Base-by-base conservation (phyloP, 2,113 vertebrate genomes). In the Platysternon megacephalum region DNA sequence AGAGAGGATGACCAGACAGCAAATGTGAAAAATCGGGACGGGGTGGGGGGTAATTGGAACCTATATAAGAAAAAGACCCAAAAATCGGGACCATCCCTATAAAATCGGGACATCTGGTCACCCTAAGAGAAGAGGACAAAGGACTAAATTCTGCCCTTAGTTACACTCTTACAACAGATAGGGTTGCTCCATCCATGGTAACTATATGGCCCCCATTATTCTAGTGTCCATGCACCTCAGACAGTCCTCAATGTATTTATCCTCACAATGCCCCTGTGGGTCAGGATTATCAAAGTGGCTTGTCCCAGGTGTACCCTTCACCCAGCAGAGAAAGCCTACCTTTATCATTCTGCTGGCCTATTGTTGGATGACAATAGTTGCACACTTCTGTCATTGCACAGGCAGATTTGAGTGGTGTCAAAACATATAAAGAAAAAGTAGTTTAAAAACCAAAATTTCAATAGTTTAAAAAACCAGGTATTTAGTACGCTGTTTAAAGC, bases 171-270 rank as follows among this genome's bases (percentile, higher is more conserved):
- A 42, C 10, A 79, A 46, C 81, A 65, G 76, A 65, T 42, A 24
- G 13, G 32, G 42, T 82, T 19, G 44, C 68, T 72, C 89, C 81
- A 49, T 0, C 0, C 35, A n/a, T 22, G 22, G 26, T 35, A 55
- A 53, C 78, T 16, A 46, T 42, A 28, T 28, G 0, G 13, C 80
- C 1, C 2, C 3, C 5, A 86, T 78, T 80, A 32, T 35, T 89
- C 78, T 82, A 72, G 35, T 5, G 17, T 72, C 35, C n/a, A 22
- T 19, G 4, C 65, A 72, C n/a, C n/a, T 39, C n/a, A 39, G 8
- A 39, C 65, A 72, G n/a, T n/a, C 35, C 8, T 39, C 9, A n/a
- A n/a, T 19, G 35, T 68, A n/a, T 68, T n/a, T 68, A 68, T 39
- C 65, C 65, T 39, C 65, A 19, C 17, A 21, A 68, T 4, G 9